Conservation (phyloP, 2,888 invertebrate species). For the Pyrocoelia pectoralis region DNA sequence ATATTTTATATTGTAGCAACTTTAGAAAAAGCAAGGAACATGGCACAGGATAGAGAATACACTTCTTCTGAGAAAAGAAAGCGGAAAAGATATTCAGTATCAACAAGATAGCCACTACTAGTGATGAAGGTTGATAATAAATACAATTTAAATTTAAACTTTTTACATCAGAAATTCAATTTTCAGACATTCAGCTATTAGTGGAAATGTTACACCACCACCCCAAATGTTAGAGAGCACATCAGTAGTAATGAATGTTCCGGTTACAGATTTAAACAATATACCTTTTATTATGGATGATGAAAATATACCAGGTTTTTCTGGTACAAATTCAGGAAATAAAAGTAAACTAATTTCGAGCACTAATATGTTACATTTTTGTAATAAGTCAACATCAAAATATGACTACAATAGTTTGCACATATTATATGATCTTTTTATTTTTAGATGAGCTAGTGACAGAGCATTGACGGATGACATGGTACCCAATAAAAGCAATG, state of each 20-base stretch:
- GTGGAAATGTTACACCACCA: neutral
- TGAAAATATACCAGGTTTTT: neutral
- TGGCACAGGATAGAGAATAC: neutral
- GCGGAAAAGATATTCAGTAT: conserved; percentile 1
- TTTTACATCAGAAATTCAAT: conserved; percentile 2
- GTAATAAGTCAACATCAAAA: neutral
- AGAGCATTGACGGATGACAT: neutral
- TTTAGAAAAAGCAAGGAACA: neutral
- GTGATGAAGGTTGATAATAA: neutral
- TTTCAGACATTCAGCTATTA: neutral
- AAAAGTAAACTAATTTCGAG: neutral
- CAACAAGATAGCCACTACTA: neutral
- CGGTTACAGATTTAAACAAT: no score
- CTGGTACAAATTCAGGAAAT: neutral
- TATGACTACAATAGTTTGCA: neutral
- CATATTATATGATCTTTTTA: neutral
- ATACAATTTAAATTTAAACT: neutral
- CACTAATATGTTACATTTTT: neutral
- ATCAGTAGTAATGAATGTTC: neutral
- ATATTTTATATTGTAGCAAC: conserved; percentile 4
- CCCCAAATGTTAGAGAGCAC: neutral
- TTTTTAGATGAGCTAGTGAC: neutral
- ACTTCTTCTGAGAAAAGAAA: conserved; percentile 1
- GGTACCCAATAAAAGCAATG: neutral
- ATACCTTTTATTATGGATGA: no score